A percentile compares a stretch with the other conserved stretches of the same genome.
Evolutionary conservation across 2,113 vertebrate genomes (phyloP).

Genomic region (Formicarius rufipectus): DNA sequence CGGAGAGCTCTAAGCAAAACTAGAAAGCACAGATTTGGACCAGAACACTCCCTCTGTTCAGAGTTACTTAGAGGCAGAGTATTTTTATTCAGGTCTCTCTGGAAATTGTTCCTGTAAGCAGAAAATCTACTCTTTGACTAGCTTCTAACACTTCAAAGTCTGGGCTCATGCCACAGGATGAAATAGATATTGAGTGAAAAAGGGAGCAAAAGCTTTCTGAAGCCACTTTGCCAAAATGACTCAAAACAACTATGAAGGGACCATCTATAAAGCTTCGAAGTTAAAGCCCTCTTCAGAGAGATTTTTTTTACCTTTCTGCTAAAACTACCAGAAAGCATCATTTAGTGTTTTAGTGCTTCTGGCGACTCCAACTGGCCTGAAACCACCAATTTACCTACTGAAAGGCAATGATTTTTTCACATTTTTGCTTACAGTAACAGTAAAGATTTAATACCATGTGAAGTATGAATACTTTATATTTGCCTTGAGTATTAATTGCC

Average conservation of each 20-base stretch:
- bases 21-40: background rate
- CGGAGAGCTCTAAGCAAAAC: background rate
- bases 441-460: background rate
- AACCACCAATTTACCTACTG: background rate
- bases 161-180: background rate
- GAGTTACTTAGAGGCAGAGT: background rate
- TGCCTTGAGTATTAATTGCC: background rate
- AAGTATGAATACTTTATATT: conserved; percentile 20
- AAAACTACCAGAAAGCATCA: conserved; percentile 4
- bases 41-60: background rate
- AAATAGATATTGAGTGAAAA: conserved; percentile 54
- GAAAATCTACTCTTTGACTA: conserved; percentile 40
- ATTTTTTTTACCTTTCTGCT: conserved; percentile 2
- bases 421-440: background rate
- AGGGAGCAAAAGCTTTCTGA: conserved; percentile 39
- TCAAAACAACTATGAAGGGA: conserved; percentile 52
- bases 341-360: background rate
- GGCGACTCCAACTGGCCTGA: background rate
- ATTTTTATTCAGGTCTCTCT: conserved; percentile 26
- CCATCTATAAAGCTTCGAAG: conserved; percentile 37
- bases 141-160: conserved; percentile 26
- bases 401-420: background rate
- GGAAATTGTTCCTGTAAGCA: conserved; percentile 46
- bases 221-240: conserved; percentile 36
- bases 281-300: background rate